phyloP scores from a whole-genome alignment of 2,888 invertebrate species.

The Acrobasis consociella region DNA sequence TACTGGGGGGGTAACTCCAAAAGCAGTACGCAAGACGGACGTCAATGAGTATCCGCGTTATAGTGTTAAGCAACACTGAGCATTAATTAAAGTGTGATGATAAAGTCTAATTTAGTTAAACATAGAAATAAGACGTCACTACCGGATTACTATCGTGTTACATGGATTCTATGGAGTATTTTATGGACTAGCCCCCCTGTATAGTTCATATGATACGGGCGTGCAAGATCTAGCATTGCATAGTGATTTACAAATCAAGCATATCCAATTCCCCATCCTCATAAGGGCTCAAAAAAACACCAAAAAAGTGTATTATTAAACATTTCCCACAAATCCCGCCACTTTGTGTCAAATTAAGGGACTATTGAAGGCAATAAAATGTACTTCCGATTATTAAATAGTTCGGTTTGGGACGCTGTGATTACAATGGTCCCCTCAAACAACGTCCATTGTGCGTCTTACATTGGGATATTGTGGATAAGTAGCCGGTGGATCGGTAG shows the following conservation, averaged over 20 bases:
- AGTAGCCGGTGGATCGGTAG: slow-evolving; percentile 9
- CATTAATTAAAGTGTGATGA: no score
- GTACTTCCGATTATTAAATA: slow-evolving; percentile 12
- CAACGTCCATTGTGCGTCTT: slow-evolving; percentile 18
- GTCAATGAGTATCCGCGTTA: no score
- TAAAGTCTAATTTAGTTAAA: no score
- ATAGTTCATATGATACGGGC: background rate
- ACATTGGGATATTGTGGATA: slow-evolving; percentile 16
- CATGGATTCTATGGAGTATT: no score
- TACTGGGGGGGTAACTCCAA: no score
- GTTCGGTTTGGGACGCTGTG: background rate
- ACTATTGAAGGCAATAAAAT: slow-evolving; percentile 15
- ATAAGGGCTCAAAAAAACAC: background rate
- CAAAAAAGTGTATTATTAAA: slow-evolving; percentile 4
- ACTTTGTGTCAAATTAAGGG: slow-evolving; percentile 13
- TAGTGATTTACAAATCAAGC: background rate
- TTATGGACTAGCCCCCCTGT: no score
- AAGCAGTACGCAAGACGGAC: no score
- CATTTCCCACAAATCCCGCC: slow-evolving; percentile 11
- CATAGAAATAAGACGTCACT: no score
- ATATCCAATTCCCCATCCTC: background rate
- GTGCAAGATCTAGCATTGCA: background rate
- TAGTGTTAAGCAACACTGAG: no score
- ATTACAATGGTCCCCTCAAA: slow-evolving; percentile 12
- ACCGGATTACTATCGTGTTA: no score